A percentile compares a stretch with the other conserved stretches of the same genome.
phyloP scores from a whole-genome alignment of 2,113 vertebrate genomes.

The Capricornis sumatraensis region DNA sequence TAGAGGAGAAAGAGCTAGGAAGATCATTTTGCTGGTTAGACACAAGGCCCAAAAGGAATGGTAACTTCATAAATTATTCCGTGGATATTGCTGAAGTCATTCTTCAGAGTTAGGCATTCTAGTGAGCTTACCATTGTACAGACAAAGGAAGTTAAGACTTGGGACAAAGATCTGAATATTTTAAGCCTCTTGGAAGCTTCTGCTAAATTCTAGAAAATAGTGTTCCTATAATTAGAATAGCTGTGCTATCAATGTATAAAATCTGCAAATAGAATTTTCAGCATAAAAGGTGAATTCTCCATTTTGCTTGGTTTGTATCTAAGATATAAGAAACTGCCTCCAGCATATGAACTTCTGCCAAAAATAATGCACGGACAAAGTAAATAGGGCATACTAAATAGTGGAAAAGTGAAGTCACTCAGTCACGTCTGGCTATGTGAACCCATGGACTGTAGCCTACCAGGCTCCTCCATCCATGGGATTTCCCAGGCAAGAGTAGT shows the following conservation, averaged over 20 bases:
- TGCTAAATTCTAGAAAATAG: background rate
- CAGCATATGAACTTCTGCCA: background rate
- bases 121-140: background rate
- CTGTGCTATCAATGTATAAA: background rate
- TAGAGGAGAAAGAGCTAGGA: slow-evolving; percentile 28
- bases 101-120: slow-evolving; percentile 44
- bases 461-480: background rate
- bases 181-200: background rate
- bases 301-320: background rate
- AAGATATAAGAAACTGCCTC: background rate
- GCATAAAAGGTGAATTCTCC: background rate
- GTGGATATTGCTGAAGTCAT: slow-evolving; percentile 30
- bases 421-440: background rate
- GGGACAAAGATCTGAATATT: background rate
- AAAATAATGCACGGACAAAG: background rate
- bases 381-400: background rate
- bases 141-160: background rate
- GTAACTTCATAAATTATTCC: slow-evolving; percentile 70
- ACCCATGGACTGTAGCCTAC: background rate
- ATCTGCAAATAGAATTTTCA: background rate
- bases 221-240: background rate
- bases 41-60: slow-evolving; percentile 8
- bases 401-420: background rate
- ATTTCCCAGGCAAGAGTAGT: background rate
- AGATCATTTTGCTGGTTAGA: slow-evolving; percentile 52